phyloP scores from a whole-genome alignment of 2,888 invertebrate species.

The Coelinius sp. region DNA sequence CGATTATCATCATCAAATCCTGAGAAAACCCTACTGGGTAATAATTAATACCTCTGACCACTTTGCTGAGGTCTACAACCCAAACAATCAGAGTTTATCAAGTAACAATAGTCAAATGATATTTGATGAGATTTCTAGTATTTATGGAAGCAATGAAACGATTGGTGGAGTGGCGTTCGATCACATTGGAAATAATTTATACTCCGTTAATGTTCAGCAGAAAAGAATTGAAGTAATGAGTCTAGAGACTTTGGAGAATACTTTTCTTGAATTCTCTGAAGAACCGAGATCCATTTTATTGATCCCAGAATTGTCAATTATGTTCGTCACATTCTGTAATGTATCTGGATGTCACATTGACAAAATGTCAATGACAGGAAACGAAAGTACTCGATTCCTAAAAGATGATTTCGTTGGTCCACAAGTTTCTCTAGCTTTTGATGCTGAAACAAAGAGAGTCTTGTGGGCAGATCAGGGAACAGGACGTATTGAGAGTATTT shows the following conservation, averaged over 20 bases:
- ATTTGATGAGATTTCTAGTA: no score
- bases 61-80: slow-evolving; percentile 73
- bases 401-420: slow-evolving; percentile 72
- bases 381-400: slow-evolving; percentile 69
- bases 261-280: slow-evolving; percentile 74
- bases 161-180: slow-evolving; percentile 78
- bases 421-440: slow-evolving; percentile 73
- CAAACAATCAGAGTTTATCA: no score
- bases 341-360: slow-evolving; percentile 74
- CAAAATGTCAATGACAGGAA: slow-evolving; percentile 79
- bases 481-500: slow-evolving; percentile 78
- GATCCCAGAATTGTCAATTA: slow-evolving; percentile 73
- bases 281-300: slow-evolving; percentile 81
- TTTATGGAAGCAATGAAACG: slow-evolving; percentile 71
- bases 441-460: slow-evolving; percentile 74
- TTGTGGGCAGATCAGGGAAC: slow-evolving; percentile 80
- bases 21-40: no score
- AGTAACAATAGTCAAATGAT: no score
- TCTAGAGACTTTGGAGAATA: slow-evolving; percentile 74
- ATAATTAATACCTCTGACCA: no score
- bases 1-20: slow-evolving; percentile 76
- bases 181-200: slow-evolving; percentile 80
- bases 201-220: slow-evolving; percentile 79
- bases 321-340: slow-evolving; percentile 60
- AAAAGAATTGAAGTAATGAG: slow-evolving; percentile 79